A percentile compares a stretch with the other conserved stretches of the same genome.
These are phyloP conservation scores for rabbit (Oryctolagus cuniculus) DNA, from an alignment of 2,113 vertebrate genomes.

Conservation along the genomic window DNA sequence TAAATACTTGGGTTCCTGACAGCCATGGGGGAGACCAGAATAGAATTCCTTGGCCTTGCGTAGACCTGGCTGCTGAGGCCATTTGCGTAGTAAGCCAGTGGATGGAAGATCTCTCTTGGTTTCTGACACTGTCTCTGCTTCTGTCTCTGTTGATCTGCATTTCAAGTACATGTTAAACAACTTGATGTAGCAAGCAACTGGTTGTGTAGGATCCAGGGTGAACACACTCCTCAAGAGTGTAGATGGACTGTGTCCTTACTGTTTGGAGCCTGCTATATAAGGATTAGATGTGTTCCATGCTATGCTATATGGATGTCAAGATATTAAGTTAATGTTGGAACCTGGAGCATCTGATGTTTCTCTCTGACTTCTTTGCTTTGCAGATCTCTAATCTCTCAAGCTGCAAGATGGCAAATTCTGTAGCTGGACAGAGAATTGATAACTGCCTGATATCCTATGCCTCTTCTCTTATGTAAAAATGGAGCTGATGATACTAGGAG, in stretches of 20 bases:
- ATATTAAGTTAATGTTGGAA: not conserved
- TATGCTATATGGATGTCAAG: accelerated
- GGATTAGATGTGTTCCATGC: not conserved
- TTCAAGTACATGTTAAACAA: no score
- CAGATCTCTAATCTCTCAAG: not conserved
- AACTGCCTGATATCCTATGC: not conserved
- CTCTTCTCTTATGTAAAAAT: not conserved
- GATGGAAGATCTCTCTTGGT: no score
- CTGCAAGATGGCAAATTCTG: not conserved
- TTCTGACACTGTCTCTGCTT: no score
- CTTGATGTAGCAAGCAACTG: not conserved
- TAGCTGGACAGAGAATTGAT: not conserved
- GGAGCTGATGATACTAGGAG: not conserved
- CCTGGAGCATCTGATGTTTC: not conserved
- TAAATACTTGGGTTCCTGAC: no score
- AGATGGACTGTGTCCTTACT: not conserved
- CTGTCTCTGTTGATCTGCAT: no score
- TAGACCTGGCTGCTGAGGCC: no score
- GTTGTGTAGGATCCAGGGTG: not conserved
- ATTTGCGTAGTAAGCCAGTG: no score
- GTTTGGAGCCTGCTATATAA: not conserved
- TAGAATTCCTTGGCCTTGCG: no score
- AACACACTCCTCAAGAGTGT: not conserved
- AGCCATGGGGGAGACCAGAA: no score
- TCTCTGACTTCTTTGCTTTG: not conserved